phyloP scores from a whole-genome alignment of 2,888 invertebrate genomes.

The Pandemis cinnamomeana region DNA sequence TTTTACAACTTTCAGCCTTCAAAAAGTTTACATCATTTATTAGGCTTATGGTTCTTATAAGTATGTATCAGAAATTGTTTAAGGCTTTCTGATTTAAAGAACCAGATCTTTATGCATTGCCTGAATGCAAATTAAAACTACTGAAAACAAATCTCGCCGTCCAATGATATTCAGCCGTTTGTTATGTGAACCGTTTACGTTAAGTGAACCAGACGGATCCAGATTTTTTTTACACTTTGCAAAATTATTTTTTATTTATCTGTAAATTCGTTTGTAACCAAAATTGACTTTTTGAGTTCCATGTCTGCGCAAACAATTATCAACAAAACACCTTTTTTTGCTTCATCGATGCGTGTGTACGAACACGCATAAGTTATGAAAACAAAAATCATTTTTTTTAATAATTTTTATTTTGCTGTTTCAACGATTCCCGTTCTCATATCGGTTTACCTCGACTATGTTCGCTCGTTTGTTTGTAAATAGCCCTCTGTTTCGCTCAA shows the following conservation, averaged over 20 bases:
- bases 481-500: conserved; percentile 57
- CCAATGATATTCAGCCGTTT: background rate
- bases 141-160: background rate
- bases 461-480: conserved; percentile 56
- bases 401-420: conserved; percentile 10
- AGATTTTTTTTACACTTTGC: too few relatives aligned
- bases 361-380: background rate
- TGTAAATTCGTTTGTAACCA: too few relatives aligned
- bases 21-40: too few relatives aligned
- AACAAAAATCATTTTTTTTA: background rate
- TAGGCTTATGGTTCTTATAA: too few relatives aligned
- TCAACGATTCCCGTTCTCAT: conserved; percentile 26
- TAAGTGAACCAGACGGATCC: too few relatives aligned
- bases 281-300: too few relatives aligned
- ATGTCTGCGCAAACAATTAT: too few relatives aligned
- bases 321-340: background rate
- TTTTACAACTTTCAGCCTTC: too few relatives aligned
- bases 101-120: background rate
- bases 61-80: background rate
- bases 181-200: background rate
- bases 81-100: background rate
- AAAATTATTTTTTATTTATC: too few relatives aligned
- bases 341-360: background rate
- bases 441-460: conserved; percentile 48
- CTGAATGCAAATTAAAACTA: background rate